Evolutionary conservation across 2,888 invertebrate genomes (phyloP).

Genomic region (Capitulum mitella): DNA sequence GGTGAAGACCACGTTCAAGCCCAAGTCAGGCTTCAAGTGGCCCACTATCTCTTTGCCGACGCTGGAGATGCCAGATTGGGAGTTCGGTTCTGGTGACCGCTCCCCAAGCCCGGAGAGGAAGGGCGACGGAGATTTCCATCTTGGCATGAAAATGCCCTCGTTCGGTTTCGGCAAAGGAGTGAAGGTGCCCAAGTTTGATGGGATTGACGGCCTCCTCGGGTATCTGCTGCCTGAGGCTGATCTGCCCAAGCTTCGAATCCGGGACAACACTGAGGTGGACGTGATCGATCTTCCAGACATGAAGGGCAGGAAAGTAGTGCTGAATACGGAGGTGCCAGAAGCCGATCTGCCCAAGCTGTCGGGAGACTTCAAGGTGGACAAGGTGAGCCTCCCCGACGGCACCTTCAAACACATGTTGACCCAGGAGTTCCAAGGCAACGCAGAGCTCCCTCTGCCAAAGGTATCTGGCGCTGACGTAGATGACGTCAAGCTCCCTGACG

Average conservation of each 20-base stretch:
- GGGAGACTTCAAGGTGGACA: neutral
- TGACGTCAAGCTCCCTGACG: neutral
- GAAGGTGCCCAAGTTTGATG: neutral
- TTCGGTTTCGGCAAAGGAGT: neutral
- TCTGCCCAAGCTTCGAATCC: neutral
- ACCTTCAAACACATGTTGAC: neutral
- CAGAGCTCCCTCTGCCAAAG: neutral
- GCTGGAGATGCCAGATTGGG: neutral
- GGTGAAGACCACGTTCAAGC: neutral
- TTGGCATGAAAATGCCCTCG: slow-evolving; percentile 6
- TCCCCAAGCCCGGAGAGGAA: neutral
- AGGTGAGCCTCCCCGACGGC: neutral
- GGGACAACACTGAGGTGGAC: slow-evolving; percentile 7
- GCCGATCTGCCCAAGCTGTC: neutral
- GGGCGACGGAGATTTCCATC: neutral
- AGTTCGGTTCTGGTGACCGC: neutral
- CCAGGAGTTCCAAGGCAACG: neutral
- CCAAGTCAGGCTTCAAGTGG: slow-evolving; percentile 12
- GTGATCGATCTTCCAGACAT: neutral
- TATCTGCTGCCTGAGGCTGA: neutral
- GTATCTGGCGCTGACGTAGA: neutral
- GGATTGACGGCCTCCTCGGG: neutral
- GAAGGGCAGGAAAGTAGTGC: neutral
- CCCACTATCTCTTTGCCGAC: neutral
- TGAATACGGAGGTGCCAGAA: neutral